Conservation (phyloP, 2,888 invertebrate species). For the Troides oblongomaculatus region DNA sequence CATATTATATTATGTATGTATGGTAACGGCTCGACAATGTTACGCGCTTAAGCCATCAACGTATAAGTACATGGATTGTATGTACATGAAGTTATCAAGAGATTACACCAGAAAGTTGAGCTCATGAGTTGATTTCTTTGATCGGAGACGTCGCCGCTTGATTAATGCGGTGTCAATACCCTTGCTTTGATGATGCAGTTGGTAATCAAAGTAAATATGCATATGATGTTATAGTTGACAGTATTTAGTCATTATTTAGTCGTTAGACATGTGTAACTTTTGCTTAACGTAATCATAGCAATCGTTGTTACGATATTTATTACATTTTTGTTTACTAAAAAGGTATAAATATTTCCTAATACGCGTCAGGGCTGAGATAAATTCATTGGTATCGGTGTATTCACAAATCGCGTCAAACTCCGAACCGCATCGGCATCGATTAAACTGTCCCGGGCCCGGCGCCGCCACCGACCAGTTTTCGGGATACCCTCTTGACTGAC, state of each 20-base stretch:
- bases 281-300: too few relatives aligned
- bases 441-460: conserved; percentile 1
- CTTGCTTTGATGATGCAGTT: neutral
- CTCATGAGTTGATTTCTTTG: neutral
- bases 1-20: too few relatives aligned
- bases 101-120: neutral
- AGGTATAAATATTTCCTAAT: too few relatives aligned
- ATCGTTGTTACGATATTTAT: neutral
- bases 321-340: neutral
- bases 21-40: too few relatives aligned
- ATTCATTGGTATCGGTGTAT: neutral
- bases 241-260: too few relatives aligned
- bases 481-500: conserved; percentile 12
- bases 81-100: too few relatives aligned
- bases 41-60: too few relatives aligned
- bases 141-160: neutral
- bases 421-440: conserved; percentile 2
- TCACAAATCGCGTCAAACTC: conserved; percentile 19
- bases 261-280: neutral
- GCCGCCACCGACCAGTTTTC: conserved; percentile 3
- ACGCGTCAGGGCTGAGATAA: neutral
- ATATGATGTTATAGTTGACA: too few relatives aligned
- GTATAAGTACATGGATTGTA: too few relatives aligned
- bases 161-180: neutral
- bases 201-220: neutral